These are phyloP conservation scores for Ips typographus DNA, from an alignment of 1,140 invertebrate genomes.

Conservation along the genomic window DNA sequence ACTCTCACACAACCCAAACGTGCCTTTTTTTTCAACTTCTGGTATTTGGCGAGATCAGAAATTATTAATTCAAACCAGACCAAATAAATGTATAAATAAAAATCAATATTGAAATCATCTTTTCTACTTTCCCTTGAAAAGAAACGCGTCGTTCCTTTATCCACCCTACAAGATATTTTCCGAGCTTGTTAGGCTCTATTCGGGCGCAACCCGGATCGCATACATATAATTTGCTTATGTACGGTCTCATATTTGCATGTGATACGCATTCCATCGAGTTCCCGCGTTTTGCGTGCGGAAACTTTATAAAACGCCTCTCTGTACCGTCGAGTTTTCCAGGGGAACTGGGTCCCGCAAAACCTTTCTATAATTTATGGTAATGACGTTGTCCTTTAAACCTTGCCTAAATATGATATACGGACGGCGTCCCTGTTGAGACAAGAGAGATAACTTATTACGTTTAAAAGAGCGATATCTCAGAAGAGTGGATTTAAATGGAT, in stretches of 20 bases:
- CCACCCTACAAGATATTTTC: constrained; percentile 37
- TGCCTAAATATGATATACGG: constrained; percentile 21
- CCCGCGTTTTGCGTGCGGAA: constrained; percentile 28
- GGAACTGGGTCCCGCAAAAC: constrained; percentile 8
- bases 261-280: constrained; percentile 34
- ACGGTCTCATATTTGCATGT: constrained; percentile 42
- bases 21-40: too few species aligned
- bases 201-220: constrained; percentile 32
- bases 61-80: too few species aligned
- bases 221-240: constrained; percentile 34
- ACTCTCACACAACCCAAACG: too few species aligned
- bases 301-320: constrained; percentile 21
- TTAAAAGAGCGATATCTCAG: not conserved
- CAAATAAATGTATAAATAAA: too few species aligned
- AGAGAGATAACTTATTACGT: too few species aligned
- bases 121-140: not conserved
- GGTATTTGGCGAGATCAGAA: too few species aligned
- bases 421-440: not conserved
- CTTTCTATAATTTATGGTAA: constrained; percentile 28
- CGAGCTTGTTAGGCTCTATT: constrained; percentile 45
- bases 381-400: constrained; percentile 29
- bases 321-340: constrained; percentile 7
- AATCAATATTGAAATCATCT: too few species aligned
- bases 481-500: constrained; percentile 32
- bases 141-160: constrained; percentile 12